Conservation (phyloP, 1,140 invertebrate genomes). For the Magallana ariakensis region DNA sequence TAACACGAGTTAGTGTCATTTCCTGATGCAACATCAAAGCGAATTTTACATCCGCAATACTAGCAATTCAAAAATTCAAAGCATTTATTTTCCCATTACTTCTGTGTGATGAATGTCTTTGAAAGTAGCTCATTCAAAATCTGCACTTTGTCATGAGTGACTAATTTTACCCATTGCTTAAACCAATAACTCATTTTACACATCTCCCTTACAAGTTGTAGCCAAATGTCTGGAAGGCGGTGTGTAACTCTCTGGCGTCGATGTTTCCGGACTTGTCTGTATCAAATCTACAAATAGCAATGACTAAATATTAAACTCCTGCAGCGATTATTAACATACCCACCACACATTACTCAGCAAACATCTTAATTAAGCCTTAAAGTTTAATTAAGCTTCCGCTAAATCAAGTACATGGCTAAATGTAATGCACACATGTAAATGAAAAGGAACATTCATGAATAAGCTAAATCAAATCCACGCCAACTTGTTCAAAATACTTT, state of each 20-base stretch:
- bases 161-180: too few relatives aligned
- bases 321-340: neutral
- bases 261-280: conserved; percentile 79
- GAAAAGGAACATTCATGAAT: too few relatives aligned
- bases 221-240: conserved; percentile 79
- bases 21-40: neutral
- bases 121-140: too few relatives aligned
- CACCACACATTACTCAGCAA: neutral
- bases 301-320: neutral
- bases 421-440: too few relatives aligned
- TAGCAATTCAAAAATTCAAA: neutral
- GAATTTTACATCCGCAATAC: neutral
- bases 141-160: too few relatives aligned
- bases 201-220: conserved; percentile 77
- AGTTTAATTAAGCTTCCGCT: too few relatives aligned
- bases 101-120: neutral
- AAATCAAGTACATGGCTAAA: too few relatives aligned
- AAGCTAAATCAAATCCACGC: too few relatives aligned
- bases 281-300: conserved; percentile 77
- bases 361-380: neutral
- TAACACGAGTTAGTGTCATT: neutral
- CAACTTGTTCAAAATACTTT: too few relatives aligned
- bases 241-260: conserved; percentile 76
- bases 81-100: neutral
- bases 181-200: neutral